Evolutionary conservation across 2,797 vertebrate genomes (phyloP).

Genomic region (Poecile montanus): DNA sequence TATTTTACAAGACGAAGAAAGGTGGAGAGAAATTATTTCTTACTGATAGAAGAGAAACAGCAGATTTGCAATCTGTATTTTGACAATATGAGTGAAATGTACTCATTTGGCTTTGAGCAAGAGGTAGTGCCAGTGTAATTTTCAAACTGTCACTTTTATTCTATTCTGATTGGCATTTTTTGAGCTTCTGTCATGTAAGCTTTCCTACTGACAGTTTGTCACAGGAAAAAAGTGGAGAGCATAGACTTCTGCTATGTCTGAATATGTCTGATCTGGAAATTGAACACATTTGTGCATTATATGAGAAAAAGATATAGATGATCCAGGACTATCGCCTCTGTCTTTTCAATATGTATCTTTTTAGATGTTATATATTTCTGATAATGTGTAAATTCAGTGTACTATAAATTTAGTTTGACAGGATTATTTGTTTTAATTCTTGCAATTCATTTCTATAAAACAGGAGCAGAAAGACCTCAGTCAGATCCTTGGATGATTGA

Average conservation of each 20-base stretch:
- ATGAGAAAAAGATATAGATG: background rate
- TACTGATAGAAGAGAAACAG: background rate
- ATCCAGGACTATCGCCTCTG: background rate
- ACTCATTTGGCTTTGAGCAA: constrained; percentile 29
- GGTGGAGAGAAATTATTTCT: background rate
- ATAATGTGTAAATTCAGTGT: background rate
- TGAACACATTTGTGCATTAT: background rate
- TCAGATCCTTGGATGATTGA: background rate
- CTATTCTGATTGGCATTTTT: constrained; percentile 27
- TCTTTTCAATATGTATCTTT: background rate
- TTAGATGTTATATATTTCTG: background rate
- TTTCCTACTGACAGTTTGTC: constrained; percentile 24
- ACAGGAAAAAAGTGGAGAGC: background rate
- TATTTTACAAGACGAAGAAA: background rate
- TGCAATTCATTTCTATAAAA: background rate
- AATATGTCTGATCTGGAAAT: constrained; percentile 1
- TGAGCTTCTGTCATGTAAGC: constrained; percentile 13
- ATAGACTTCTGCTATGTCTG: background rate
- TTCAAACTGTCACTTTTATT: constrained; percentile 52
- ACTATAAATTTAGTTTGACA: background rate
- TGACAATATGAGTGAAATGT: constrained; percentile 32
- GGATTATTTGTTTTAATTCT: background rate
- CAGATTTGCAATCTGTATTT: background rate
- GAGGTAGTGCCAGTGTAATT: constrained; percentile 21
- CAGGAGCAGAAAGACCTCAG: background rate